Conservation (phyloP, 2,888 invertebrate species). For the Drosophila dives region DNA sequence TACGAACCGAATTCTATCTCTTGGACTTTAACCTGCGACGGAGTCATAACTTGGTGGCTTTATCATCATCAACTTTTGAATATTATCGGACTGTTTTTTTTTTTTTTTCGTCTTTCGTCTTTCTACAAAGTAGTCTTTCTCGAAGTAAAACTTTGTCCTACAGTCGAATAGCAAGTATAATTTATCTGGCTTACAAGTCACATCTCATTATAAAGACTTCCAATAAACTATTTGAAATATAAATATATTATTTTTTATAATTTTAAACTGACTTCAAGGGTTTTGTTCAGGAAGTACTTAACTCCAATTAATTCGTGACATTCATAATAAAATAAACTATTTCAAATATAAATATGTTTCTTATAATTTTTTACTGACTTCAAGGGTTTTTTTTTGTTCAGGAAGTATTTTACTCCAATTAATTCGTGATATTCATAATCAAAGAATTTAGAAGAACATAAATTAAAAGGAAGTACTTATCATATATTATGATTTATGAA, state of each 20-base stretch:
- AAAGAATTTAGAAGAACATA: background rate
- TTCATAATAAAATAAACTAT: background rate
- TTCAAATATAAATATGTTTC: too few relatives aligned
- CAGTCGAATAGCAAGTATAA: background rate
- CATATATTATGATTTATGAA: too few relatives aligned
- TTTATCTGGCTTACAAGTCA: background rate
- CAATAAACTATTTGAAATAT: background rate
- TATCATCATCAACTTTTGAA: conserved; percentile 40
- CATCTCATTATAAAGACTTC: background rate
- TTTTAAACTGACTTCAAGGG: too few relatives aligned
- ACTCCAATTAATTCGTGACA: background rate
- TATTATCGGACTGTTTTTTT: conserved; percentile 18
- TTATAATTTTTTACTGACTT: too few relatives aligned
- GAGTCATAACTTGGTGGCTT: conserved; percentile 40
- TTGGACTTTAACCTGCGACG: conserved; percentile 27
- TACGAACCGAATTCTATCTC: conserved; percentile 24
- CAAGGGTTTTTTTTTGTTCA: too few relatives aligned
- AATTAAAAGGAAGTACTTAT: background rate
- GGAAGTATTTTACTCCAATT: background rate
- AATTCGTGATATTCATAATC: background rate
- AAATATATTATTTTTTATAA: too few relatives aligned
- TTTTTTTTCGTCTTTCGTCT: background rate
- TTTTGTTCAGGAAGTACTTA: background rate
- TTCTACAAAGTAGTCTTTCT: too few relatives aligned
- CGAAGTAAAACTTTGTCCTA: background rate